Evolutionary conservation across 2,113 vertebrate genomes (phyloP).

Genomic region (Ammodytes marinus): DNA sequence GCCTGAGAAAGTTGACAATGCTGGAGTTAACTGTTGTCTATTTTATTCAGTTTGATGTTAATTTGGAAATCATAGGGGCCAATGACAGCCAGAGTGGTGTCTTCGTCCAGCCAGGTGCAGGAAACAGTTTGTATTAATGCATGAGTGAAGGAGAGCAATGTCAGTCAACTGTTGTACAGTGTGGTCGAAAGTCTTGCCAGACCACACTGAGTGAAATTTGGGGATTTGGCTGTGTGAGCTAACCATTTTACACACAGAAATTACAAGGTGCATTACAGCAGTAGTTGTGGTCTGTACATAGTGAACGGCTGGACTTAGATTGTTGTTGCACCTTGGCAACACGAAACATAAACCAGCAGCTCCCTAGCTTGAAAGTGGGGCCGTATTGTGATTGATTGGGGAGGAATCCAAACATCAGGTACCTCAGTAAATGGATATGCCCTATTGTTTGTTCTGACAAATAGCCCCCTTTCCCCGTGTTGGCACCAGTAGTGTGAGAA

Average conservation of each 20-base stretch:
- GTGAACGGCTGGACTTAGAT: conserved; percentile 19
- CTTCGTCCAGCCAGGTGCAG: conserved; percentile 34
- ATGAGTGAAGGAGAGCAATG: conserved; percentile 32
- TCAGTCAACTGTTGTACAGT: conserved; percentile 43
- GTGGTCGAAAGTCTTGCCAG: conserved; percentile 34
- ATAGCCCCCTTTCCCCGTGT: conserved; percentile 5
- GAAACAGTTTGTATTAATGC: conserved; percentile 11
- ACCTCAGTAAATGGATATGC: conserved; percentile 4
- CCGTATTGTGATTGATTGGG: not conserved
- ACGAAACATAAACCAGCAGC: conserved; percentile 8
- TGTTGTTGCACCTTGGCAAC: conserved; percentile 33
- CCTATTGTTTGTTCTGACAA: conserved; percentile 37
- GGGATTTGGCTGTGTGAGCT: conserved; percentile 31
- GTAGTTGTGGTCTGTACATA: conserved; percentile 44
- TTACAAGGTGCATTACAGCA: conserved; percentile 48
- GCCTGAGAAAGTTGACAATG: not conserved
- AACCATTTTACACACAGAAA: conserved; percentile 49
- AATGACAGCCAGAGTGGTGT: conserved; percentile 10
- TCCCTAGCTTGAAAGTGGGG: not conserved
- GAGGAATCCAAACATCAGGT: conserved; percentile 13
- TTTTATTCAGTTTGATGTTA: not conserved
- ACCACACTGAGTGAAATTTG: conserved; percentile 45
- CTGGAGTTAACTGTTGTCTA: not conserved
- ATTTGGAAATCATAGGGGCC: conserved; percentile 2
- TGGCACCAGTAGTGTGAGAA: conserved; percentile 22